Conservation (phyloP, 2,113 vertebrate genomes). For the Nansenia antarctica region DNA sequence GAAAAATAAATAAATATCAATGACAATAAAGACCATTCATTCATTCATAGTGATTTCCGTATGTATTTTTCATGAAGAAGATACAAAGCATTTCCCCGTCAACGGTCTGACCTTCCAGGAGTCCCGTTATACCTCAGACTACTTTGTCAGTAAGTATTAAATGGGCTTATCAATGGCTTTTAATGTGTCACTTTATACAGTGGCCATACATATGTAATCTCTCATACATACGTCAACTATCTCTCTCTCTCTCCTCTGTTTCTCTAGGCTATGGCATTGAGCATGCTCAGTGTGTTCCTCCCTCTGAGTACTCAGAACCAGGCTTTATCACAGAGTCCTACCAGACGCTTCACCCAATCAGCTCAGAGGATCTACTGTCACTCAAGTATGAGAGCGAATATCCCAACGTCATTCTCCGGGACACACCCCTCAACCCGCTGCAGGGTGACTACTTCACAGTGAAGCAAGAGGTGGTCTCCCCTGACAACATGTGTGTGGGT, state of each 20-base stretch:
- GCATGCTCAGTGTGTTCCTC: constrained; percentile 97
- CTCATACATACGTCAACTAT: no score
- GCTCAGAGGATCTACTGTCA: constrained; percentile 94
- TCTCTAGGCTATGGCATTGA: constrained; percentile 92
- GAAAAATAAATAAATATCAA: no score
- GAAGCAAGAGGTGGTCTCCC: constrained; percentile 97
- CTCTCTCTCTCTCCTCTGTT: background rate
- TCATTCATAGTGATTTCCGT: no score
- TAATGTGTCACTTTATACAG: background rate
- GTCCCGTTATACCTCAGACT: constrained; percentile 95
- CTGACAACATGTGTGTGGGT: constrained; percentile 98
- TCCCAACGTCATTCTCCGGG: constrained; percentile 87
- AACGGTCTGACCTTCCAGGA: constrained; percentile 91
- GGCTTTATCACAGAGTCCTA: constrained; percentile 99
- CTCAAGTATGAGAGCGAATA: constrained; percentile 98
- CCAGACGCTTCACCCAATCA: constrained; percentile 98
- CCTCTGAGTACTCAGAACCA: constrained; percentile 96
- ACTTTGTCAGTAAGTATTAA: constrained; percentile 96
- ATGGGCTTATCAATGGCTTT: background rate
- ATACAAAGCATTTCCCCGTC: constrained; percentile 89
- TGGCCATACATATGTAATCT: background rate
- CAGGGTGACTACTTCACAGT: constrained; percentile 91
- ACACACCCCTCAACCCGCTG: constrained; percentile 84
- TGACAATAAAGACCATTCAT: no score
- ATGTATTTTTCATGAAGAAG: constrained; percentile 84